Conservation (phyloP, 2,113 vertebrate genomes). For the Laticauda laticaudata region DNA sequence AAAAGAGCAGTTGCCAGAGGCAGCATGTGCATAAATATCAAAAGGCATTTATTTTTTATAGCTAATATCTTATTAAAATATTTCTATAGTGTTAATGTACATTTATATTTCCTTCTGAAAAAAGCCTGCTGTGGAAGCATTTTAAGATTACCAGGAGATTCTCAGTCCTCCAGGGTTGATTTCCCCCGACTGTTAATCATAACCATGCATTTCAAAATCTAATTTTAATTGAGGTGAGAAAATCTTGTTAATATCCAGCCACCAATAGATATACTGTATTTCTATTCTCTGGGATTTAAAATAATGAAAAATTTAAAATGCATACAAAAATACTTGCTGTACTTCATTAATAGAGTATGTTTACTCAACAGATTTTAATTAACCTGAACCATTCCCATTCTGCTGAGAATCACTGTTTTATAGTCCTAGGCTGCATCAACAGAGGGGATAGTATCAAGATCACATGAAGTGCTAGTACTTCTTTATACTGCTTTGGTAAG, state of each 20-base stretch:
- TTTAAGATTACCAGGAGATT: slow-evolving; percentile 4
- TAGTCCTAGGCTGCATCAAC: not conserved
- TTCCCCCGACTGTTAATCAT: not conserved
- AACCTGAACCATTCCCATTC: not conserved
- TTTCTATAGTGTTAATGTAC: not conserved
- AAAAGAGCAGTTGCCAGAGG: not conserved
- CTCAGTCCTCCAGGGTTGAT: not conserved
- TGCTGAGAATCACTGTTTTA: not conserved
- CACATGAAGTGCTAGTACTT: not conserved
- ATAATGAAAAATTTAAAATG: not conserved
- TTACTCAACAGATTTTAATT: not conserved
- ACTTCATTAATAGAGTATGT: not conserved
- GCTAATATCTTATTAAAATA: not conserved
- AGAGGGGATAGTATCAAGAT: not conserved
- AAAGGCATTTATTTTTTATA: not conserved
- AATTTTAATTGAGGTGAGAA: not conserved
- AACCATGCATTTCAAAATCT: not conserved
- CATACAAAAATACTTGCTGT: not conserved
- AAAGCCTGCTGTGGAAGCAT: not conserved
- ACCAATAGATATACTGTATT: not conserved
- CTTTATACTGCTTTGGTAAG: not conserved
- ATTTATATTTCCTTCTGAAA: slow-evolving; percentile 8
- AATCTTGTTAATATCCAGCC: not conserved
- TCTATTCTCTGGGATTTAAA: not conserved
- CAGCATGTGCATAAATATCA: not conserved